Evolutionary conservation across 1,140 invertebrate species (phyloP).

Genomic region (Rhyzopertha dominica): DNA sequence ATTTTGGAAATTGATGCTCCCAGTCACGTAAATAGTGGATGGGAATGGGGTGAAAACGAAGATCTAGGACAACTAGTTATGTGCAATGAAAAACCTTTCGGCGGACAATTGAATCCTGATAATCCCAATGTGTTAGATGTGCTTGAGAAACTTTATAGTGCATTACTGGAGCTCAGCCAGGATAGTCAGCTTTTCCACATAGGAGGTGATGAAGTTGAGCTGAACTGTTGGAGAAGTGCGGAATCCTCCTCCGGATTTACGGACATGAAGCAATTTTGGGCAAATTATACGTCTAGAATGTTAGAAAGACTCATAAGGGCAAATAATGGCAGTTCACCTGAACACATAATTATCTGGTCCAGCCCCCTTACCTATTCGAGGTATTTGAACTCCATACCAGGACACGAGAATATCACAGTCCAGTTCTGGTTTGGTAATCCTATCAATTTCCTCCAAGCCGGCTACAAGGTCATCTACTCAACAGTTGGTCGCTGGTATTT

Average conservation of each 20-base stretch:
- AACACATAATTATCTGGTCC: constrained; percentile 68
- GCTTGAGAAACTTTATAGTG: constrained; percentile 58
- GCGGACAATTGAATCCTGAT: constrained; percentile 64
- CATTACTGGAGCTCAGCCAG: constrained; percentile 58
- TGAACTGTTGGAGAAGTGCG: constrained; percentile 59
- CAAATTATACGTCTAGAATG: constrained; percentile 62
- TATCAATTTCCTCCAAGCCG: constrained; percentile 60
- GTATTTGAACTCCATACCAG: constrained; percentile 8
- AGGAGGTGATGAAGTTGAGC: constrained; percentile 76
- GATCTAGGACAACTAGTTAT: constrained; percentile 57
- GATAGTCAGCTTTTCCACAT: constrained; percentile 67
- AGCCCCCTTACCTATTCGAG: constrained; percentile 62
- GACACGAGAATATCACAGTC: constrained; percentile 52
- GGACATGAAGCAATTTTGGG: constrained; percentile 67
- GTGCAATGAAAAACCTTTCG: constrained; percentile 49
- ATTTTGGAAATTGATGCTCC: constrained; percentile 73
- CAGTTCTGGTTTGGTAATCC: constrained; percentile 72
- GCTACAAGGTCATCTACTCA: constrained; percentile 69
- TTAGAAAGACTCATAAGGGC: constrained; percentile 57
- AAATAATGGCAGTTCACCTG: constrained; percentile 57
- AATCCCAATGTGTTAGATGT: constrained; percentile 65
- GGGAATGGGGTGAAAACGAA: constrained; percentile 62
- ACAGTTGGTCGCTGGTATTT: constrained; percentile 81
- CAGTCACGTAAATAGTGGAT: constrained; percentile 71
- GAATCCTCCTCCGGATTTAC: constrained; percentile 56